These are phyloP conservation scores for Orientallactaga bullata DNA, from an alignment of 2,113 vertebrate species.

Conservation along the genomic window DNA sequence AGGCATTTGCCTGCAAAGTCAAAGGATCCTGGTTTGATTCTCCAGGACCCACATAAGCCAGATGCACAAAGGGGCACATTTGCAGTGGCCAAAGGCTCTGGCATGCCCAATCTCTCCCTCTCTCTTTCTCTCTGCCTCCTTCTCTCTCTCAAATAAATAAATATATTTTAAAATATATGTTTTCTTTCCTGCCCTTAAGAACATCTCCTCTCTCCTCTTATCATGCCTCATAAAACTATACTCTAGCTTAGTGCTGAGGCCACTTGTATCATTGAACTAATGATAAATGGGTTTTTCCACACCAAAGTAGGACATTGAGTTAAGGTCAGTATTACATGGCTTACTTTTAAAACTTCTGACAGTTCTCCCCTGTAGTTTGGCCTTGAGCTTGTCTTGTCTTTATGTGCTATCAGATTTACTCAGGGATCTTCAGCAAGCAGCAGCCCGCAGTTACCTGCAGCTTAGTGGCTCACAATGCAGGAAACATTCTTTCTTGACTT, in stretches of 20 bases:
- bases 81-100: no score
- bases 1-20: no score
- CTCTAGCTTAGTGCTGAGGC: background rate
- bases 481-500: constrained; percentile 59
- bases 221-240: background rate
- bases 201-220: background rate
- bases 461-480: constrained; percentile 2
- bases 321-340: constrained; percentile 63
- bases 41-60: no score
- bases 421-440: constrained; percentile 2
- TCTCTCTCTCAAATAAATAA: no score
- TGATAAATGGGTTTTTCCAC: constrained; percentile 33
- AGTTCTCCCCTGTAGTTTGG: constrained; percentile 32
- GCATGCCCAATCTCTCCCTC: no score
- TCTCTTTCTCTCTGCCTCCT: no score
- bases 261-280: constrained; percentile 51
- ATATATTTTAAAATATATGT: background rate
- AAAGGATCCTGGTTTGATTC: no score
- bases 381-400: constrained; percentile 64
- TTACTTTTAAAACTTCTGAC: constrained; percentile 58
- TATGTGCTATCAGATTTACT: constrained; percentile 55
- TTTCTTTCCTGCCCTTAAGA: background rate
- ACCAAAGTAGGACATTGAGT: constrained; percentile 28
- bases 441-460: background rate
- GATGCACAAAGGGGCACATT: no score